These are phyloP conservation scores for Psittacus erithacus DNA, from an alignment of 2,113 vertebrate genomes.

Conservation along the genomic window DNA sequence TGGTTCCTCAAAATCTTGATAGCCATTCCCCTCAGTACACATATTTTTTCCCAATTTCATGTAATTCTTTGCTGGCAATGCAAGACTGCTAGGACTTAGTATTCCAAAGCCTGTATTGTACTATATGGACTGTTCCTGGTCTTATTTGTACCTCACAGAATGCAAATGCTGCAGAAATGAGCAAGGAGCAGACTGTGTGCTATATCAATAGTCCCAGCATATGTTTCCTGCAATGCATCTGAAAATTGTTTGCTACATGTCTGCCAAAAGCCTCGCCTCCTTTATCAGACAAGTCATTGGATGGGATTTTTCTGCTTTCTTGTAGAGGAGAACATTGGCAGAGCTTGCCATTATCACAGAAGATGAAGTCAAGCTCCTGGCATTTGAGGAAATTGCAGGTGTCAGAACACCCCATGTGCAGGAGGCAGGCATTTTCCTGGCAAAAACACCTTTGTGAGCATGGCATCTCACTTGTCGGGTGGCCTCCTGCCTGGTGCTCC, in stretches of 20 bases:
- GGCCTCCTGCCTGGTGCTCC: background rate
- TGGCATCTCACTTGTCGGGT: background rate
- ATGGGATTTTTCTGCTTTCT: background rate
- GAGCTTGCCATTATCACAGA: background rate
- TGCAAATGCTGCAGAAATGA: background rate
- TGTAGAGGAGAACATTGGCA: background rate
- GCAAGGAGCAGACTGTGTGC: background rate
- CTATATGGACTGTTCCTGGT: background rate
- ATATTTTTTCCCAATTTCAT: background rate
- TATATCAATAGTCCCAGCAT: background rate
- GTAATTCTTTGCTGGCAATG: background rate
- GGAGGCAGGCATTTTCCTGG: background rate
- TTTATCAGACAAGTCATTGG: background rate
- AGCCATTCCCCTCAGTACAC: background rate
- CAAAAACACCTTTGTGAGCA: background rate
- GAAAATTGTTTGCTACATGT: background rate
- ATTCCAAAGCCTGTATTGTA: background rate
- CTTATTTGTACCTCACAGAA: background rate
- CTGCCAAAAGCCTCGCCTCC: background rate
- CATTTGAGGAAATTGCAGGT: background rate
- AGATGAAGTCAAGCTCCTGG: background rate
- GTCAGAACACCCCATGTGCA: background rate
- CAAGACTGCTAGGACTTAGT: background rate
- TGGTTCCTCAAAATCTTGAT: background rate
- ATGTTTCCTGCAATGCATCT: fast-evolving